Evolutionary conservation across 2,113 vertebrate genomes (phyloP), one percentile per base, ranked within the genome.

Genomic region (Pseudorectes ferrugineus): DNA sequence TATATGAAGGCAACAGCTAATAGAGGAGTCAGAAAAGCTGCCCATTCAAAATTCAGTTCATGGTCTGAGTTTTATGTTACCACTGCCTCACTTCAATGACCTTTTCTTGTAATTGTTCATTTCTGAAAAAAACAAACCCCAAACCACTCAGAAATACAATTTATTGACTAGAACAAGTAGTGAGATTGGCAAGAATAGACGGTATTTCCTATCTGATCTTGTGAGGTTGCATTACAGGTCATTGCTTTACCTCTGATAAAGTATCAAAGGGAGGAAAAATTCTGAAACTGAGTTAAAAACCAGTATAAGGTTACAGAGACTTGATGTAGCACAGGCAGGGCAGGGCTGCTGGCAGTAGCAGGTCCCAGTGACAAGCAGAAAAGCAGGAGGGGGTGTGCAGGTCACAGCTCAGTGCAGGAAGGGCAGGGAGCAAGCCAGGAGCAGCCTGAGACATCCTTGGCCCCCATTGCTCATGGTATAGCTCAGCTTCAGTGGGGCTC

Each of bases 381-480:
- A 29, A 48, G 28, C 31, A 35, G 28, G 51, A 79, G 3, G 3
- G 20, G 3, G 0, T 83, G 22, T 6, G 11, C 5, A 42, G 35
- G 43, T 74, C 26, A 7, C 65, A 71, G 35, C n/a, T 79, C 48
- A 28, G n/a, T 13, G 48, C 54, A 25, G 26, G 26, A 35, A 19
- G 15, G 14, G 29, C 51, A 67, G 36, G 33, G 40, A 75, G 40
- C 21, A 57, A 68, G 22, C 17, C 33, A 33, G 62, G 26, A 80
- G 36, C 63, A 86, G 45, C 46, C n/a, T 42, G 65, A n/a, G 12
- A 12, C 6, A 14, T 11, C 29, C 24, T 46, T 58, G 62, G 6
- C 5, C 5, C 12, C 21, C 6, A 15, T 23, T 68, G 17, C 11
- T 57, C 26, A 7, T 2, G 2, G 11, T 8, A 2, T 10, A 55